phyloP scores from a whole-genome alignment of 2,888 invertebrate genomes.

The Brachycybe producta region DNA sequence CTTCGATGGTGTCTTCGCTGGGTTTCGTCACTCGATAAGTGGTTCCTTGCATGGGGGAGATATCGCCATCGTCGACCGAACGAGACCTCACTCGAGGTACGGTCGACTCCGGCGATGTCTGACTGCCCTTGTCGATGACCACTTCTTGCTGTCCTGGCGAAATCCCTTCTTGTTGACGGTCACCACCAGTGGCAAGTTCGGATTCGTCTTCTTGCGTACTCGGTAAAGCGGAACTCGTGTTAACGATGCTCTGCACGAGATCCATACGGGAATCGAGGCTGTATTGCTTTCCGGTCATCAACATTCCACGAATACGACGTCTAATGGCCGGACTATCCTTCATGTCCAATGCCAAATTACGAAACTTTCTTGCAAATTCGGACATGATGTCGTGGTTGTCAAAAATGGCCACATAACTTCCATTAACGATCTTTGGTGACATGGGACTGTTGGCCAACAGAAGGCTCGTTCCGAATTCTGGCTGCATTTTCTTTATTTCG shows the following conservation, averaged over 20 bases:
- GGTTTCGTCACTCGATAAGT: neutral
- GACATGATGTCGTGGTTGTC: constrained; percentile 58
- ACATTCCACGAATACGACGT: constrained; percentile 68
- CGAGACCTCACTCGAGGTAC: constrained; percentile 1
- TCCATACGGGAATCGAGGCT: constrained; percentile 84
- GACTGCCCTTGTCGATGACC: constrained; percentile 10
- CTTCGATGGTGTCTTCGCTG: neutral
- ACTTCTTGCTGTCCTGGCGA: neutral
- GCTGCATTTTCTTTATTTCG: constrained; percentile 48
- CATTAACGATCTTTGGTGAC: constrained; percentile 92
- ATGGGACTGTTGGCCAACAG: constrained; percentile 86
- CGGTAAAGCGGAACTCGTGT: constrained; percentile 16
- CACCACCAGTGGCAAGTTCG: neutral
- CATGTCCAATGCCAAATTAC: constrained; percentile 52
- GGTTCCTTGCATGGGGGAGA: constrained; percentile 4
- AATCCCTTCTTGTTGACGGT: neutral
- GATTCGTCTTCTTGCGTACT: constrained; percentile 13
- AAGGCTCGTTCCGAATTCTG: constrained; percentile 83
- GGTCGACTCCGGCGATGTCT: constrained; percentile 5
- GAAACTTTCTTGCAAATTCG: constrained; percentile 57
- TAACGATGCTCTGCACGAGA: constrained; percentile 43
- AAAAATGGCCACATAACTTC: constrained; percentile 81
- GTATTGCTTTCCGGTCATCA: constrained; percentile 81
- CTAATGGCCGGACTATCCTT: constrained; percentile 74
- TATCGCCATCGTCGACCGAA: constrained; percentile 1